Percentiles rank a stretch among this genome's conserved stretches.
Evolutionary conservation across 2,888 invertebrate species (phyloP).

Genomic region (Alloscopus bannaensis): DNA sequence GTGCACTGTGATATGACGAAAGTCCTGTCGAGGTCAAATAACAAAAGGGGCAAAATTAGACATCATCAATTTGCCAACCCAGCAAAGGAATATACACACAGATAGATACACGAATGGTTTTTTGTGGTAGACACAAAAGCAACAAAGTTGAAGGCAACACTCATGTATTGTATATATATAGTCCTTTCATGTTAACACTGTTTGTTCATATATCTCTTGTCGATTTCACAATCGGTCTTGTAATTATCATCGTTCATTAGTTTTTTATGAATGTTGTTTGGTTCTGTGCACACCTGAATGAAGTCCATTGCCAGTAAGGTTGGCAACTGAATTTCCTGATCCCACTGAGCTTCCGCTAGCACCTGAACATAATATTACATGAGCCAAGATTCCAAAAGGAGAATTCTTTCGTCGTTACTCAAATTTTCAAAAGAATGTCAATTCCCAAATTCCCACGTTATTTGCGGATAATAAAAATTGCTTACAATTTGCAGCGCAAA

Average conservation of each 20-base stretch:
- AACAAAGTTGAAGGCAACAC: neutral
- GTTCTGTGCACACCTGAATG: conserved; percentile 66
- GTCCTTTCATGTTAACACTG: neutral
- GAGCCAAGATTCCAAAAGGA: conserved; percentile 25
- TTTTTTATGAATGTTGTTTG: conserved; percentile 13
- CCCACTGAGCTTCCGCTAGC: conserved; percentile 72
- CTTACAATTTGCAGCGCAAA: neutral
- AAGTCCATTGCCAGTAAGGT: conserved; percentile 70
- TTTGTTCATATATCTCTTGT: too few relatives aligned
- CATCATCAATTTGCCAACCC: neutral
- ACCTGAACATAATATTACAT: conserved; percentile 65
- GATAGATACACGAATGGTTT: neutral
- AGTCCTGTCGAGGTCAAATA: conserved; percentile 66
- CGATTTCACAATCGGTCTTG: too few relatives aligned
- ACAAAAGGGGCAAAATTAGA: conserved; percentile 12
- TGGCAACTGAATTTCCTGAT: conserved; percentile 71
- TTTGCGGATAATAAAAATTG: neutral
- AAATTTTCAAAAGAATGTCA: too few relatives aligned
- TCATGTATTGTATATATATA: neutral
- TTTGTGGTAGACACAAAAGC: neutral
- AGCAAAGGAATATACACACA: neutral
- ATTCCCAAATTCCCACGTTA: neutral
- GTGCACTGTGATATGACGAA: conserved; percentile 65
- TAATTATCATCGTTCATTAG: too few relatives aligned
- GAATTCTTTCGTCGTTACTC: conserved; percentile 5